phyloP scores from a whole-genome alignment of 2,888 invertebrate genomes.

The Dryococelus australis region DNA sequence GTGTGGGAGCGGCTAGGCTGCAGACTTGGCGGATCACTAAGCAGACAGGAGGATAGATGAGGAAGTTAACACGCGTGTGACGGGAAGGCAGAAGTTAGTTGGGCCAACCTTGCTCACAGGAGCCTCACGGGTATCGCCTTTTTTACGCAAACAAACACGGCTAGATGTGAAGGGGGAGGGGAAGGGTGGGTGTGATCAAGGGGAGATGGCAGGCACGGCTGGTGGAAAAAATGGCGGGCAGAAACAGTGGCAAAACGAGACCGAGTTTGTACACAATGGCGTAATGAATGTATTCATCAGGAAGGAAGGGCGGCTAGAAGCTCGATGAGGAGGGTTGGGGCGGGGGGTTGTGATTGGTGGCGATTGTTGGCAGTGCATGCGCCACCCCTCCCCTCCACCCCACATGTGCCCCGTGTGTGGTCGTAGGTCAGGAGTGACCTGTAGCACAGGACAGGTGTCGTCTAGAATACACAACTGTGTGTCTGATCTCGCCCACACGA shows the following conservation, averaged over 20 bases:
- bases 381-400: background rate
- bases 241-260: conserved; percentile 23
- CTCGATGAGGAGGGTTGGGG: background rate
- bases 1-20: too few relatives aligned
- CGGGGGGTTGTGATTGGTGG: conserved; percentile 35
- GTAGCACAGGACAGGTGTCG: background rate
- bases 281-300: conserved; percentile 41
- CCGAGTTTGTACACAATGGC: conserved; percentile 34
- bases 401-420: background rate
- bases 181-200: too few relatives aligned
- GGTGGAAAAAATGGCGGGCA: background rate
- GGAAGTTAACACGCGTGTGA: too few relatives aligned
- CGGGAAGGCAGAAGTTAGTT: background rate
- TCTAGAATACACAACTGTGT: too few relatives aligned
- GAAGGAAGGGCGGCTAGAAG: background rate
- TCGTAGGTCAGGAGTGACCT: background rate
- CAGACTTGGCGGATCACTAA: too few relatives aligned
- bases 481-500: too few relatives aligned
- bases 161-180: background rate
- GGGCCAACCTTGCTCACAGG: background rate
- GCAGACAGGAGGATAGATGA: too few relatives aligned
- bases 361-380: conserved; percentile 35
- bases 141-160: background rate
- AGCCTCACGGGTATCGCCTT: background rate
- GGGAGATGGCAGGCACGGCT: conserved; percentile 28